Percentiles rank a stretch among this genome's conserved stretches.
Conservation (phyloP, 37 sponge, comb jelly and placozoan genomes). For the Chondrosia reniformis region DNA sequence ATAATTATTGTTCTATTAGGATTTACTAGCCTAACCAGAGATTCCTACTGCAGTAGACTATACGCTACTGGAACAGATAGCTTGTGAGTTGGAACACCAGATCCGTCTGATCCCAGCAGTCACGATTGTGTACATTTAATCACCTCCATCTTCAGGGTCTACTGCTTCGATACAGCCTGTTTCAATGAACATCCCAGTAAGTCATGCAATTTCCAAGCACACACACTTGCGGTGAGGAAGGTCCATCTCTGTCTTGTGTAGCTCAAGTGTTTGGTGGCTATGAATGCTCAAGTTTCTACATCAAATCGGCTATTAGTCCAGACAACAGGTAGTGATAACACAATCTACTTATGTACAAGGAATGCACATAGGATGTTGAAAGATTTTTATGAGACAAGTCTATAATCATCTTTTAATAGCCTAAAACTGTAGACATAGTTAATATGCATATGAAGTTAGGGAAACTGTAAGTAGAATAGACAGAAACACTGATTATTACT, state of each 20-base stretch:
- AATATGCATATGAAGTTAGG: no score
- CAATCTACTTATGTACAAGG: neutral
- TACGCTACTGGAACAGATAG: constrained; percentile 57
- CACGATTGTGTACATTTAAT: neutral
- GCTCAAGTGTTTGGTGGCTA: constrained; percentile 41
- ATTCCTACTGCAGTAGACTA: constrained; percentile 32
- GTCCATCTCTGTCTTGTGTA: neutral
- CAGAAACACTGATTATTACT: no score
- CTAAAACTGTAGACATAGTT: no score
- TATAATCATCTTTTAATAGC: no score
- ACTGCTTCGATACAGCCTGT: constrained; percentile 31
- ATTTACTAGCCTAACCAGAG: constrained; percentile 53
- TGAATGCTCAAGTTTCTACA: constrained; percentile 49
- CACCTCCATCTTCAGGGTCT: constrained; percentile 36
- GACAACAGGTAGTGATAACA: constrained; percentile 40
- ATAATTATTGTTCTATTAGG: no score
- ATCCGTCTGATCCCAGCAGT: neutral
- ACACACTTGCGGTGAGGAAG: neutral
- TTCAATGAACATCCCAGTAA: constrained; percentile 28
- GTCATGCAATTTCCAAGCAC: neutral
- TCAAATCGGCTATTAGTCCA: constrained; percentile 56
- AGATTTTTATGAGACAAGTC: no score
- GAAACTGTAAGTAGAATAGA: no score
- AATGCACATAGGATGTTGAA: no score
- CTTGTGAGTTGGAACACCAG: constrained; percentile 32